Evolutionary conservation across 37 sponge, comb jelly and placozoan genomes (phyloP).

Genomic region (Cliona cf. orientalis): DNA sequence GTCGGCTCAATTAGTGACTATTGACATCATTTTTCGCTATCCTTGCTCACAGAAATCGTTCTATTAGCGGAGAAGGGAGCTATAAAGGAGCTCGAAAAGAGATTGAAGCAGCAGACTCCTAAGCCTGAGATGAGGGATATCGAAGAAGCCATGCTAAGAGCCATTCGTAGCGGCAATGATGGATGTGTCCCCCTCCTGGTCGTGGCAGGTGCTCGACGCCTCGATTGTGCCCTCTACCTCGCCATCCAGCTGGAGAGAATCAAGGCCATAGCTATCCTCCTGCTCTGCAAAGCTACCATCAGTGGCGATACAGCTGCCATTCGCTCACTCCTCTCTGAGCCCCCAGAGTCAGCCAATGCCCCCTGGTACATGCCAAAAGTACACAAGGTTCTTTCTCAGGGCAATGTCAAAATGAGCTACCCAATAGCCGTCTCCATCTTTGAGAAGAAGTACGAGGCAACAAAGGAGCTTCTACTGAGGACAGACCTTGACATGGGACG

Average conservation of each 20-base stretch:
- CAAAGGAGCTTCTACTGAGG: constrained; percentile 70
- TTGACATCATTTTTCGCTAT: constrained; percentile 1
- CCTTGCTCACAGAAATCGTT: constrained; percentile 38
- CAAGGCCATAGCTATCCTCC: constrained; percentile 70
- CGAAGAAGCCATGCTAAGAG: constrained; percentile 70
- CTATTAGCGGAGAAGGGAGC: constrained; percentile 18
- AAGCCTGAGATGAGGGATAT: constrained; percentile 52
- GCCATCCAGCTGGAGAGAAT: constrained; percentile 76
- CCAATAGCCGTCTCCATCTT: constrained; percentile 81
- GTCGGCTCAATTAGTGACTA: not conserved
- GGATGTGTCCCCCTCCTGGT: constrained; percentile 47
- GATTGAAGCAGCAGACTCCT: not conserved
- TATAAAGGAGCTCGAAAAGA: constrained; percentile 30
- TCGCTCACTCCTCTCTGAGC: constrained; percentile 76
- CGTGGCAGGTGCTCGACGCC: constrained; percentile 59
- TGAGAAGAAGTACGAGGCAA: constrained; percentile 71
- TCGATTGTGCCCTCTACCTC: constrained; percentile 73
- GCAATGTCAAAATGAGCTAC: constrained; percentile 54
- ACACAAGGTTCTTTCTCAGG: constrained; percentile 46
- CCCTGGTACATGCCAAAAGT: constrained; percentile 78
- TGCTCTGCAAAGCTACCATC: constrained; percentile 80
- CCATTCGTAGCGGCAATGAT: constrained; percentile 57
- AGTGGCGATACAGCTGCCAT: constrained; percentile 49
- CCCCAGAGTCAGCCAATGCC: constrained; percentile 38
- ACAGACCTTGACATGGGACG: constrained; percentile 81